phyloP scores from a whole-genome alignment of 2,888 invertebrate species.

The Agriopis leucophaearia region DNA sequence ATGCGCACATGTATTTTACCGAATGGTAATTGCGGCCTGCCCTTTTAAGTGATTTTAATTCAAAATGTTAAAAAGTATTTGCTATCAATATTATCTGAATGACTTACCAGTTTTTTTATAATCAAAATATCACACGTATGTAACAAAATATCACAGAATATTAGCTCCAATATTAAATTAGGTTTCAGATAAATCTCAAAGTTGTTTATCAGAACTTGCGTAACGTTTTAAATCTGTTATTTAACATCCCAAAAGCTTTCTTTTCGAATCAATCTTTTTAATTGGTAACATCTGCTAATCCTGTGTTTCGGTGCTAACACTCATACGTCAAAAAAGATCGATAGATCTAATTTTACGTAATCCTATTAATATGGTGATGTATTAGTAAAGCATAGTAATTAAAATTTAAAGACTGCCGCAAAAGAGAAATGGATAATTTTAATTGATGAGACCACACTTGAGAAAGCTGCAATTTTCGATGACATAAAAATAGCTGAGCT shows the following conservation, averaged over 20 bases:
- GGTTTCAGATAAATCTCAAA: not conserved
- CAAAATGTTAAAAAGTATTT: no score
- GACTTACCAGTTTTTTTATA: no score
- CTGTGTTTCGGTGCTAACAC: constrained; percentile 29
- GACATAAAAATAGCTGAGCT: not conserved
- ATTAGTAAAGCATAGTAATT: constrained; percentile 27
- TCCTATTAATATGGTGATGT: constrained; percentile 39
- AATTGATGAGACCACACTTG: constrained; percentile 12
- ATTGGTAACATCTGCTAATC: constrained; percentile 34
- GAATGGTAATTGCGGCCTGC: no score
- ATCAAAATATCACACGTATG: no score
- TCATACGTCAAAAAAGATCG: constrained; percentile 22
- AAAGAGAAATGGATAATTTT: constrained; percentile 22
- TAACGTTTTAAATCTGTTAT: constrained; percentile 42
- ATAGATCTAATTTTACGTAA: constrained; percentile 45
- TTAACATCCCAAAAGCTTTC: constrained; percentile 44
- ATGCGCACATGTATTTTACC: no score
- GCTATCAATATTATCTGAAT: no score
- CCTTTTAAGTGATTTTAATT: no score
- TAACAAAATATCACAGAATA: no score
- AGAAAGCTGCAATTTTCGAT: constrained; percentile 8
- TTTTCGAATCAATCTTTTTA: constrained; percentile 45
- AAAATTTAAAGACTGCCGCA: constrained; percentile 27
- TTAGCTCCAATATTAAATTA: not conserved
- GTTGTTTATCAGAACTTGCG: constrained; percentile 26